A percentile compares a stretch with the other conserved stretches of the same genome.
Evolutionary conservation across 1,140 invertebrate genomes (phyloP).

Genomic region (Chymomyza costata): DNA sequence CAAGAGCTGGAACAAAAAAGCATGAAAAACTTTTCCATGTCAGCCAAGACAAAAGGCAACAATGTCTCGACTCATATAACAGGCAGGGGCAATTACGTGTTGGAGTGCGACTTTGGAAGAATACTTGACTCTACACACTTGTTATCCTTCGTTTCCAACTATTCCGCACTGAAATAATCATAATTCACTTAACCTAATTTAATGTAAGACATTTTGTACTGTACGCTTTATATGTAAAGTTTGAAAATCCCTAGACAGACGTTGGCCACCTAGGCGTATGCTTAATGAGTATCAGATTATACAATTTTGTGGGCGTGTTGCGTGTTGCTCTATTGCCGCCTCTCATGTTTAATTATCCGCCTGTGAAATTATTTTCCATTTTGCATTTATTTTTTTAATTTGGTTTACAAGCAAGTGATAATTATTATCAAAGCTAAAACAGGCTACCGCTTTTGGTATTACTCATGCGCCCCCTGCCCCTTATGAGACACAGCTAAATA

Average conservation of each 20-base stretch:
- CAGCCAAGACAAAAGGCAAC: too few relatives aligned
- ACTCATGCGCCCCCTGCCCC: slow-evolving; percentile 58
- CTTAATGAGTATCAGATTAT: slow-evolving; percentile 33
- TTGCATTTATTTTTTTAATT: slow-evolving; percentile 7
- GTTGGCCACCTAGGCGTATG: slow-evolving; percentile 35
- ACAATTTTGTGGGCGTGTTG: slow-evolving; percentile 51
- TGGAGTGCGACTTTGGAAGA: too few relatives aligned
- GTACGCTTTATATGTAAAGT: too few relatives aligned
- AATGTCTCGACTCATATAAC: too few relatives aligned
- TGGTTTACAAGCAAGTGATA: slow-evolving; percentile 30
- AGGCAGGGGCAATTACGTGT: too few relatives aligned
- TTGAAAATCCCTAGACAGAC: too few relatives aligned
- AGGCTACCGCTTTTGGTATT: slow-evolving; percentile 21
- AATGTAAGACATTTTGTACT: slow-evolving; percentile 15
- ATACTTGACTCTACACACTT: too few relatives aligned
- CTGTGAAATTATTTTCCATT: slow-evolving; percentile 38
- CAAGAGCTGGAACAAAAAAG: too few relatives aligned
- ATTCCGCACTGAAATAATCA: slow-evolving; percentile 65
- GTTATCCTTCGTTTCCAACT: too few relatives aligned
- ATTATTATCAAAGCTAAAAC: slow-evolving; percentile 40
- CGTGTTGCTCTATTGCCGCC: slow-evolving; percentile 11
- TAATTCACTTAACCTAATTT: slow-evolving; percentile 64
- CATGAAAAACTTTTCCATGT: too few relatives aligned
- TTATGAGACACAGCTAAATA: too few relatives aligned
- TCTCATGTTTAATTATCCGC: slow-evolving; percentile 40